A percentile compares a stretch with the other conserved stretches of the same genome.
These are phyloP conservation scores for Eretmocerus hayati DNA, from an alignment of 2,888 invertebrate genomes.

Conservation along the genomic window DNA sequence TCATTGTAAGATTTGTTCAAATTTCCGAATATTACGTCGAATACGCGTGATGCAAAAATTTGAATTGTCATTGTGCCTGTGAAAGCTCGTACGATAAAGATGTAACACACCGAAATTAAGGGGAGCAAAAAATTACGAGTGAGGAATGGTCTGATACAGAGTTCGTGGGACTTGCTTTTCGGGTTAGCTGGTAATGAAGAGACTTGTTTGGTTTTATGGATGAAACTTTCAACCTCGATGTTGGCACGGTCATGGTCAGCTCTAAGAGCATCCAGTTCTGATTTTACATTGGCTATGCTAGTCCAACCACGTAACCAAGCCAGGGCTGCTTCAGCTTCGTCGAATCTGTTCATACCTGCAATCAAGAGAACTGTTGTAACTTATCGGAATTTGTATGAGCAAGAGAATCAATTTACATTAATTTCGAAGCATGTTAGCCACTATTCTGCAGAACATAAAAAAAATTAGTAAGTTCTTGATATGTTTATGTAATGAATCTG, in stretches of 20 bases:
- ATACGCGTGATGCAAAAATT: background rate
- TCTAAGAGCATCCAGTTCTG: background rate
- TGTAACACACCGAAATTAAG: background rate
- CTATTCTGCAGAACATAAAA: too few relatives aligned
- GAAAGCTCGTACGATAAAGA: conserved; percentile 1
- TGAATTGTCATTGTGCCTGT: background rate
- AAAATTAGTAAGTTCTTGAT: too few relatives aligned
- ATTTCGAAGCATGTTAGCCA: too few relatives aligned
- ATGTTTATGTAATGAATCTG: too few relatives aligned
- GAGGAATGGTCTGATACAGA: background rate
- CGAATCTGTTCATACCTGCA: background rate
- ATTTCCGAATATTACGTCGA: background rate
- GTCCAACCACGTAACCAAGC: conserved; percentile 6
- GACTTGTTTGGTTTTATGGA: background rate
- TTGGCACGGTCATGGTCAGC: background rate
- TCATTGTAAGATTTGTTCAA: background rate
- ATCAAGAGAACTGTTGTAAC: background rate
- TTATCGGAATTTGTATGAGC: too few relatives aligned
- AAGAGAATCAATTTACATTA: too few relatives aligned
- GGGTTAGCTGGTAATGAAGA: background rate
- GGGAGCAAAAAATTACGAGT: background rate
- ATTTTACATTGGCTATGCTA: conserved; percentile 8
- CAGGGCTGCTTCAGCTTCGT: background rate
- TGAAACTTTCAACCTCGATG: background rate
- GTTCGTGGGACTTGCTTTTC: background rate